These are phyloP conservation scores for Aphrophora alni DNA, from an alignment of 2,888 invertebrate species.

Conservation along the genomic window DNA sequence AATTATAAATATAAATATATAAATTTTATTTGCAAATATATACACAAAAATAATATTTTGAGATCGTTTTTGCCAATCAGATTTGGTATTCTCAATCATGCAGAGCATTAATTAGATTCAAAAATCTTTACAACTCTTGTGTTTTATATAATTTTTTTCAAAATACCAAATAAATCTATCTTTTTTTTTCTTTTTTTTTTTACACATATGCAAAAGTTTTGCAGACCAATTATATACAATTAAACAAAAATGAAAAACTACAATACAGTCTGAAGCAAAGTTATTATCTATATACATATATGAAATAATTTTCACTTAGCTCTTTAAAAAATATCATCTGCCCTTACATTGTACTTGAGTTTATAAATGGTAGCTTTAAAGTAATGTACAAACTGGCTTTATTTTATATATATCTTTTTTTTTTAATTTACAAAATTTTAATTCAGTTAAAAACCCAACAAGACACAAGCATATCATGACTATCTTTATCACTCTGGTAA, in stretches of 20 bases:
- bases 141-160: background rate
- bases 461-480: background rate
- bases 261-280: background rate
- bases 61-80: background rate
- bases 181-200: background rate
- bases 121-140: background rate
- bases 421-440: too few relatives aligned
- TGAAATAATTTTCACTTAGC: background rate
- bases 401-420: too few relatives aligned
- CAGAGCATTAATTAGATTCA: background rate
- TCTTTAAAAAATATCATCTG: background rate
- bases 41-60: background rate
- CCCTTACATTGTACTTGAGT: background rate
- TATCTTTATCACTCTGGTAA: too few relatives aligned
- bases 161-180: background rate
- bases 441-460: background rate
- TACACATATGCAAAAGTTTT: background rate
- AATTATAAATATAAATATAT: slow-evolving; percentile 9
- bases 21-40: slow-evolving; percentile 9
- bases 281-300: background rate
- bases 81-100: background rate
- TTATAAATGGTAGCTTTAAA: background rate
- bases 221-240: background rate
- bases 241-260: slow-evolving; percentile 1
- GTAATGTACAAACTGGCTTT: background rate